Evolutionary conservation across 2,888 invertebrate species (phyloP).

Genomic region (Tryphoninae sp.): DNA sequence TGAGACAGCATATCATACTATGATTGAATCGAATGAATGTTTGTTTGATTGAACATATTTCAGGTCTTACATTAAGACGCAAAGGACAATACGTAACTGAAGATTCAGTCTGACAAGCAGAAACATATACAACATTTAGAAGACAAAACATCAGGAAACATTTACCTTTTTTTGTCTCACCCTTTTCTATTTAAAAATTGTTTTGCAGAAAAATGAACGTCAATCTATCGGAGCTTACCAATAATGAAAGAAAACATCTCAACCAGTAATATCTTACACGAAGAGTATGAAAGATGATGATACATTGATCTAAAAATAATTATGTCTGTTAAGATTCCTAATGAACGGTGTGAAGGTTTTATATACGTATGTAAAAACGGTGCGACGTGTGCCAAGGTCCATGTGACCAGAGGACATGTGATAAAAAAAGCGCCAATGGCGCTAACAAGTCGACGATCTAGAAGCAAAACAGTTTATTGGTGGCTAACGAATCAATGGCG

Average conservation of each 20-base stretch:
- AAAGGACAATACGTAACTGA: conserved; percentile 53
- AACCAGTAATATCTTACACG: conserved; percentile 6
- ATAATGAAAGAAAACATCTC: conserved; percentile 32
- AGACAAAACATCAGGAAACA: conserved; percentile 31
- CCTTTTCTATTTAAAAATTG: conserved; percentile 24
- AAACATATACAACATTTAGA: conserved; percentile 32
- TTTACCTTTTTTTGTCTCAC: neutral
- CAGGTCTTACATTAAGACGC: conserved; percentile 26
- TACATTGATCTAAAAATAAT: conserved; percentile 55
- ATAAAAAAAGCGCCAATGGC: conserved; percentile 29
- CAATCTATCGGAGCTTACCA: conserved; percentile 11
- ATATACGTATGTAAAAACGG: conserved; percentile 22
- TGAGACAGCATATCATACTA: neutral
- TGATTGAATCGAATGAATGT: neutral
- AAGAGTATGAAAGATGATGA: conserved; percentile 33
- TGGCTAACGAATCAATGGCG: neutral
- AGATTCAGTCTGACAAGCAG: conserved; percentile 49
- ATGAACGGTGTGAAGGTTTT: conserved; percentile 50
- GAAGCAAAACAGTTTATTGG: neutral
- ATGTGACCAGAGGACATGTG: conserved; percentile 40
- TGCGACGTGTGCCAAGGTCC: conserved; percentile 57
- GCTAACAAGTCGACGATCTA: conserved; percentile 35
- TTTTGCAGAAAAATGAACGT: conserved; percentile 21
- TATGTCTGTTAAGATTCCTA: conserved; percentile 44
- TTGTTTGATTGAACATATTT: neutral